These are phyloP conservation scores for Papilio polytes DNA, from an alignment of 1,140 invertebrate species.

Conservation along the genomic window DNA sequence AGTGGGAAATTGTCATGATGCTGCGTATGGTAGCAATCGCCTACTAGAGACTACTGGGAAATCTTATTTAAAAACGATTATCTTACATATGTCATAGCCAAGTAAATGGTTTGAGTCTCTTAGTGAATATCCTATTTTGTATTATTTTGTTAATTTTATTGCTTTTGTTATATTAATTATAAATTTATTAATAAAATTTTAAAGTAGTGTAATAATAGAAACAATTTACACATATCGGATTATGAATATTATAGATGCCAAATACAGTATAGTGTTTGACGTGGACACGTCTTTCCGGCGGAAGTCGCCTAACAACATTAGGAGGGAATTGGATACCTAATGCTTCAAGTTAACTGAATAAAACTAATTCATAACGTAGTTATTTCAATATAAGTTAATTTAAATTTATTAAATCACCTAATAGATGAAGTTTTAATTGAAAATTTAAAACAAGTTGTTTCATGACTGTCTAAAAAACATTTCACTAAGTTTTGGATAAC, in stretches of 20 bases:
- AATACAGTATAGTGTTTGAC: slow-evolving; percentile 54
- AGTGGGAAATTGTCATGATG: slow-evolving; percentile 53
- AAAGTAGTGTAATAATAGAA: background rate
- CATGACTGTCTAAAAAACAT: background rate
- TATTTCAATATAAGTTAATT: background rate
- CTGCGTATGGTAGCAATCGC: background rate
- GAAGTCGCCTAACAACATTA: slow-evolving; percentile 47
- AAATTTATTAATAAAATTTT: background rate
- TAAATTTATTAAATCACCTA: no score
- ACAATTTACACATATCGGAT: slow-evolving; percentile 43
- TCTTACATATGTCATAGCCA: background rate
- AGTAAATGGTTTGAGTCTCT: background rate
- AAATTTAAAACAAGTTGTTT: no score
- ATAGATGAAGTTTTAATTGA: no score
- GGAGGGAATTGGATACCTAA: slow-evolving; percentile 47
- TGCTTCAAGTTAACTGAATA: slow-evolving; percentile 6
- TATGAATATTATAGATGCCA: slow-evolving; percentile 55
- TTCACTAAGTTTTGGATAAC: background rate
- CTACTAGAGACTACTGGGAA: background rate
- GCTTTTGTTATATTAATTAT: background rate
- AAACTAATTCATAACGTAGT: background rate
- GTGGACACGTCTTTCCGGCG: slow-evolving; percentile 71
- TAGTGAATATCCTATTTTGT: background rate
- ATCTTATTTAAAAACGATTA: background rate
- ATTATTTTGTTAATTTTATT: background rate